Percentiles rank a stretch among this genome's conserved stretches.
These are phyloP conservation scores for Carcina quercana DNA, from an alignment of 2,888 invertebrate species.

Conservation along the genomic window DNA sequence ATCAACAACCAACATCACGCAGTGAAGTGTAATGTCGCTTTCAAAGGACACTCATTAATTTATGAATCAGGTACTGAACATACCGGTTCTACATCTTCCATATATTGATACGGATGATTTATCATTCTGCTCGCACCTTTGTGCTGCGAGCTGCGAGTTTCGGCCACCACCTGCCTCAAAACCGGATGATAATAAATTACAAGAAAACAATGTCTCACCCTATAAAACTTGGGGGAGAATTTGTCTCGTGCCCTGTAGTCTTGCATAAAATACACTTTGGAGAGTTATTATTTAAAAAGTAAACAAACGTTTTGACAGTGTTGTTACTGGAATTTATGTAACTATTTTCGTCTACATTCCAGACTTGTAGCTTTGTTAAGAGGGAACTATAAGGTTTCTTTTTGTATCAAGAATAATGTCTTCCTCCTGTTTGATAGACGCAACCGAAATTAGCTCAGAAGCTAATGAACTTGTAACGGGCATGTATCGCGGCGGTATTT, in stretches of 20 bases:
- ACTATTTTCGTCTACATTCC: no score
- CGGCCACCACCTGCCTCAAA: conserved; percentile 55
- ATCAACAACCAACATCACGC: not conserved
- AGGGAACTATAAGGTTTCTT: conserved; percentile 13
- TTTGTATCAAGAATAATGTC: conserved; percentile 30
- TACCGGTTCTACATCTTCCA: conserved; percentile 10
- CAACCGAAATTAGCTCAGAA: conserved; percentile 41
- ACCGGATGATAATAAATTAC: conserved; percentile 65
- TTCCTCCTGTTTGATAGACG: conserved; percentile 42
- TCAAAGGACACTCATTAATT: conserved; percentile 3
- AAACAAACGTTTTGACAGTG: conserved; percentile 3
- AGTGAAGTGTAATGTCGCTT: not conserved
- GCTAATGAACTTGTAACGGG: conserved; percentile 50
- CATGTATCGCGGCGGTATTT: conserved; percentile 44
- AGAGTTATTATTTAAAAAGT: no score
- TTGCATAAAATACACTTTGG: no score
- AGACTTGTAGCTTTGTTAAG: no score
- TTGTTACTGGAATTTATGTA: conserved; percentile 13
- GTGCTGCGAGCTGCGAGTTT: not conserved
- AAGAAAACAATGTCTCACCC: conserved; percentile 52
- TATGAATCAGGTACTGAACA: not conserved
- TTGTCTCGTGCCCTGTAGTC: conserved; percentile 36
- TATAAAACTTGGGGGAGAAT: conserved; percentile 31
- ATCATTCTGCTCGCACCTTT: conserved; percentile 26
- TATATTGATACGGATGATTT: conserved; percentile 27